phyloP scores from a whole-genome alignment of 2,888 invertebrate genomes.

The Cremastinae sp. region DNA sequence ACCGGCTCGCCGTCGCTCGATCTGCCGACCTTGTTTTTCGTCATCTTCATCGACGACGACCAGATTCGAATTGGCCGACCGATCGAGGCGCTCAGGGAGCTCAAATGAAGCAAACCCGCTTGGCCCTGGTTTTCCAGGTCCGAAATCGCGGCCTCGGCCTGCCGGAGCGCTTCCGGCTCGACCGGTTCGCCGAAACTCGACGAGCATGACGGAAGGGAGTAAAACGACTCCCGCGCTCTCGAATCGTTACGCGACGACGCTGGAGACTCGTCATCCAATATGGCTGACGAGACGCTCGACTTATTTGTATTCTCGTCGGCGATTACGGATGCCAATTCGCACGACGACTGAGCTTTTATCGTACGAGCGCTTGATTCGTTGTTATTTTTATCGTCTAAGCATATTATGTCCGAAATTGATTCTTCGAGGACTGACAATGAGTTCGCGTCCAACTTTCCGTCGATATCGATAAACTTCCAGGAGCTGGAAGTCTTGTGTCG shows the following conservation, averaged over 20 bases:
- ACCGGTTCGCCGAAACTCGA: slow-evolving; percentile 47
- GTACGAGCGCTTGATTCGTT: not conserved
- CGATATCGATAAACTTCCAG: slow-evolving; percentile 8
- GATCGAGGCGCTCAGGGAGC: slow-evolving; percentile 59
- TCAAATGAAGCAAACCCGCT: slow-evolving; percentile 63
- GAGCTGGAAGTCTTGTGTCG: not conserved
- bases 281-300: not conserved
- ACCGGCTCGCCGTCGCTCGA: slow-evolving; percentile 36
- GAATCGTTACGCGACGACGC: not conserved
- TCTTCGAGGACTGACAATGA: slow-evolving; percentile 31
- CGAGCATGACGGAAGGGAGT: slow-evolving; percentile 52
- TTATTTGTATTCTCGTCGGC: not conserved
- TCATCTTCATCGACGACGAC: slow-evolving; percentile 24
- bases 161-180: slow-evolving; percentile 21
- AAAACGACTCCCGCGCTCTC: slow-evolving; percentile 8
- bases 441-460: slow-evolving; percentile 21
- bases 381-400: not conserved
- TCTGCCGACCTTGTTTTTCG: slow-evolving; percentile 53
- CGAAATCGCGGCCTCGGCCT: slow-evolving; percentile 50
- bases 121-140: slow-evolving; percentile 66
- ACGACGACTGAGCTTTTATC: not conserved
- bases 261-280: not conserved
- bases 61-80: slow-evolving; percentile 63
- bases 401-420: slow-evolving; percentile 31
- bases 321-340: too few relatives aligned